Percentiles rank a stretch among this genome's conserved stretches.
Evolutionary conservation across 2,888 invertebrate genomes (phyloP).

Genomic region (Scaptodrosophila latifasciaeformis): DNA sequence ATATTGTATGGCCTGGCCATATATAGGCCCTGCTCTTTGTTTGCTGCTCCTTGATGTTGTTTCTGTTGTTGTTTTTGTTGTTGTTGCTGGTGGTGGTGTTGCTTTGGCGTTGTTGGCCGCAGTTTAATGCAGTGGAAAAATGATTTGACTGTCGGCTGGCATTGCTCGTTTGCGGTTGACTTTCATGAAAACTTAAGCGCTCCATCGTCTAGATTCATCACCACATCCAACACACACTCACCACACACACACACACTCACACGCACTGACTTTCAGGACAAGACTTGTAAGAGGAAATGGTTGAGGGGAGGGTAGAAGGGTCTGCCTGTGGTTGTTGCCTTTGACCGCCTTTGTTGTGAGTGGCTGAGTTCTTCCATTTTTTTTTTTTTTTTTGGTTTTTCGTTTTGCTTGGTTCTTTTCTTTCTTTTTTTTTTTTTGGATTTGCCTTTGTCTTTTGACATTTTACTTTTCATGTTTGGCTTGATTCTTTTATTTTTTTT

Average conservation of each 20-base stretch:
- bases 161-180: conserved; percentile 54
- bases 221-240: too few species aligned
- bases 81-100: not conserved
- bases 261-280: too few species aligned
- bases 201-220: not conserved
- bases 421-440: conserved; percentile 1
- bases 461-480: not conserved
- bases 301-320: too few species aligned
- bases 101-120: conserved; percentile 18
- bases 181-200: conserved; percentile 32
- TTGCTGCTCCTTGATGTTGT: conserved; percentile 11
- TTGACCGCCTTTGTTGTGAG: conserved; percentile 14
- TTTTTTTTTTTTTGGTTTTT: conserved; percentile 30
- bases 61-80: conserved; percentile 13
- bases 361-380: conserved; percentile 48
- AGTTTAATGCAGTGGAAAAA: conserved; percentile 66
- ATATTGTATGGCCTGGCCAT: conserved; percentile 1
- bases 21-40: not conserved
- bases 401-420: conserved; percentile 17
- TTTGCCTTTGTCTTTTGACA: not conserved
- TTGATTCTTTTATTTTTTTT: conserved; percentile 3
- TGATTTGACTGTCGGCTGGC: conserved; percentile 49
- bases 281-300: too few species aligned
- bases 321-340: not conserved
- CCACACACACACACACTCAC: too few species aligned